These are phyloP conservation scores for Aleiodes alternator DNA, from an alignment of 2,888 invertebrate genomes.

Conservation along the genomic window DNA sequence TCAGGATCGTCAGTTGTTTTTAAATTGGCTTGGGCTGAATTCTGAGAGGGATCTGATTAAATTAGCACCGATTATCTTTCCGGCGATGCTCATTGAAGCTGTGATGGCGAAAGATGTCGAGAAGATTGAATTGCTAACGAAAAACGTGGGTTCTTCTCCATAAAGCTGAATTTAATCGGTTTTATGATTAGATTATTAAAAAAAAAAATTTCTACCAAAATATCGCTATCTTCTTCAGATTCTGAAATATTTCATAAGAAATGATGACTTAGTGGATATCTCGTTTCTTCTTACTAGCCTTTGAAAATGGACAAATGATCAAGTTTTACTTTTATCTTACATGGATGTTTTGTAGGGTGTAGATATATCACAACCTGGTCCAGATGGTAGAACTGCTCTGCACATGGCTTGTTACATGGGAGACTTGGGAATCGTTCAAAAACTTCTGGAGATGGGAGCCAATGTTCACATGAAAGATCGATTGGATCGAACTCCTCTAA, in stretches of 20 bases:
- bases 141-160: slow-evolving; percentile 65
- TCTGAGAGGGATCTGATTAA: slow-evolving; percentile 78
- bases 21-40: slow-evolving; percentile 78
- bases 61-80: slow-evolving; percentile 80
- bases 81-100: slow-evolving; percentile 83
- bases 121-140: slow-evolving; percentile 76
- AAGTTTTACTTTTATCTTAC: background rate
- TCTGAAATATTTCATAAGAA: background rate
- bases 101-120: slow-evolving; percentile 77
- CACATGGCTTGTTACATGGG: slow-evolving; percentile 88
- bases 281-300: no score
- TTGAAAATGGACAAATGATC: background rate
- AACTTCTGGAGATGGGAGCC: slow-evolving; percentile 86
- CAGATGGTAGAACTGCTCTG: slow-evolving; percentile 86
- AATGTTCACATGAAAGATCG: slow-evolving; percentile 88
- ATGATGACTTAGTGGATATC: no score
- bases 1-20: slow-evolving; percentile 79
- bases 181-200: no score
- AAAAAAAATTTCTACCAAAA: no score
- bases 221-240: background rate
- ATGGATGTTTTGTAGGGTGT: slow-evolving; percentile 78
- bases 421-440: slow-evolving; percentile 81
- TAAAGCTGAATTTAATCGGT: no score
- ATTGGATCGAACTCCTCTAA: slow-evolving; percentile 83
- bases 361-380: slow-evolving; percentile 84